Conservation (phyloP, 1,140 invertebrate species). For the Ganaspis sp. region DNA sequence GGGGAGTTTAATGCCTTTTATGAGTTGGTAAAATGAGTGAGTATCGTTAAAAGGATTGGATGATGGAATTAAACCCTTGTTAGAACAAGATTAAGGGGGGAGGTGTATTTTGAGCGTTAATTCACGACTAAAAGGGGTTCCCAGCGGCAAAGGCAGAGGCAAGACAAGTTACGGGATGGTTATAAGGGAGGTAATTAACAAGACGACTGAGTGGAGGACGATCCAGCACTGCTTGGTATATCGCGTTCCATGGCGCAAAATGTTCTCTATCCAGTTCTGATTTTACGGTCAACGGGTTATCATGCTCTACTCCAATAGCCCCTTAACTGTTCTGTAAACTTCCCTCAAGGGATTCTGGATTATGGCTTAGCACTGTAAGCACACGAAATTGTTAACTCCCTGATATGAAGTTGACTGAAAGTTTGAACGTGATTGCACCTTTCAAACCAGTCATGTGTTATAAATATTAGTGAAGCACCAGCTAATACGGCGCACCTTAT, state of each 20-base stretch:
- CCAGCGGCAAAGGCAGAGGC: not conserved
- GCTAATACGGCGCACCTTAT: too few species aligned
- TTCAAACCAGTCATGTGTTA: constrained; percentile 5
- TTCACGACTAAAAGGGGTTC: constrained; percentile 15
- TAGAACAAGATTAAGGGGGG: constrained; percentile 65
- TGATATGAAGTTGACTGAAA: constrained; percentile 20
- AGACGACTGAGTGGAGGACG: constrained; percentile 24
- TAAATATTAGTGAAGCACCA: not conserved
- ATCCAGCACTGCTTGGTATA: constrained; percentile 10
- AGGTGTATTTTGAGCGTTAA: constrained; percentile 10
- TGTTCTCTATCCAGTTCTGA: constrained; percentile 16
- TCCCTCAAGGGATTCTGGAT: constrained; percentile 13
- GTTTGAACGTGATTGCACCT: not conserved
- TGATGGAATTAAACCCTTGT: constrained; percentile 65
- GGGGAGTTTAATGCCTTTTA: not conserved
- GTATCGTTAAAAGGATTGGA: constrained; percentile 34
- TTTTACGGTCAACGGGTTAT: constrained; percentile 25
- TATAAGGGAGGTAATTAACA: constrained; percentile 52
- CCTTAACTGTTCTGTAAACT: constrained; percentile 26
- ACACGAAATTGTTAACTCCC: constrained; percentile 3
- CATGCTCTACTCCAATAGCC: not conserved
- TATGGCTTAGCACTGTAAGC: not conserved
- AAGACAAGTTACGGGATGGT: constrained; percentile 31
- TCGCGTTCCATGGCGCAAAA: constrained; percentile 31
- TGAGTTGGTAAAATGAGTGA: constrained; percentile 11